Evolutionary conservation across 2,888 invertebrate species (phyloP).

Genomic region (Acrobasis consociella): DNA sequence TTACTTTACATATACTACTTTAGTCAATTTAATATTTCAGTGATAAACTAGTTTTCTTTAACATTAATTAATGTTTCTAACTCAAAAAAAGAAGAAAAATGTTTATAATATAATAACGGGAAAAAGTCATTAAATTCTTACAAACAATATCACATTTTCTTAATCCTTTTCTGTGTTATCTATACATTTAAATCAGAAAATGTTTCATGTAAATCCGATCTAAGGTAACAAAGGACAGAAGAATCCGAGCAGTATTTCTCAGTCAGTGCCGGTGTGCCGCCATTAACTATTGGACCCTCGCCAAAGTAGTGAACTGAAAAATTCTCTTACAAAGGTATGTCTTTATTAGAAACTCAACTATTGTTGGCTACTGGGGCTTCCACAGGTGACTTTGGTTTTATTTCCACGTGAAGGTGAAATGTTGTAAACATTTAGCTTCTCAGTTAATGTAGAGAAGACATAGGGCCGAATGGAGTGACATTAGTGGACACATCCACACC

Average conservation of each 20-base stretch:
- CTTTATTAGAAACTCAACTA: slow-evolving; percentile 6
- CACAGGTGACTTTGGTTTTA: neutral
- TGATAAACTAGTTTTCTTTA: no score
- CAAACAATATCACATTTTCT: no score
- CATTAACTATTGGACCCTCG: slow-evolving; percentile 8
- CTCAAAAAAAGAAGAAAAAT: no score
- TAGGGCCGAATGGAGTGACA: no score
- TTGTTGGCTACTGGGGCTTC: neutral
- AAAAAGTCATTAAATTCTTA: no score
- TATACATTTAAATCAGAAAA: neutral
- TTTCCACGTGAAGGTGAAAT: neutral
- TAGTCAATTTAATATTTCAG: no score
- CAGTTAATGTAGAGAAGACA: no score
- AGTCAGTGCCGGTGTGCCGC: slow-evolving; percentile 15
- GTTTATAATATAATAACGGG: no score
- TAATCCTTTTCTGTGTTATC: no score
- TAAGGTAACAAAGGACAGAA: slow-evolving; percentile 2
- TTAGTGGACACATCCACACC: no score
- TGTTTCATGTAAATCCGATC: neutral
- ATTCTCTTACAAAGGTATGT: slow-evolving; percentile 9
- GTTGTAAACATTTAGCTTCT: neutral
- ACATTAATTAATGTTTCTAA: no score
- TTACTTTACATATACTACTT: no score
- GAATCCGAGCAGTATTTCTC: slow-evolving; percentile 7
- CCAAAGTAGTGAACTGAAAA: slow-evolving; percentile 13